Evolutionary conservation across 2,888 invertebrate species (phyloP).

Genomic region (Drosophila peninsularis): DNA sequence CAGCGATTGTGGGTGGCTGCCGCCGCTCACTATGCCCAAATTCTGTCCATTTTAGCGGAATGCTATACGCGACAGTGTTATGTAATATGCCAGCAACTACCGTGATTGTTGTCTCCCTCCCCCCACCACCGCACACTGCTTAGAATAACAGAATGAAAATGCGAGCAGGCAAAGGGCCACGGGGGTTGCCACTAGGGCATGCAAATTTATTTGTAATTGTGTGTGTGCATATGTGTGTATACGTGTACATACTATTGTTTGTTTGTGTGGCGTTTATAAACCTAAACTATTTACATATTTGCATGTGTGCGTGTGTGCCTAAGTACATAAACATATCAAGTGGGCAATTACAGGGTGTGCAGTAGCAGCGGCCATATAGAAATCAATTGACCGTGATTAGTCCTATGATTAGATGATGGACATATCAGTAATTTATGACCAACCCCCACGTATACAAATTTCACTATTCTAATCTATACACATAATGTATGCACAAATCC

Average conservation of each 20-base stretch:
- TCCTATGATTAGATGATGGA: conserved; percentile 8
- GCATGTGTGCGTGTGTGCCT: neutral
- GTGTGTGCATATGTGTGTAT: neutral
- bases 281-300: conserved; percentile 45
- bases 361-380: conserved; percentile 4
- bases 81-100: conserved; percentile 43
- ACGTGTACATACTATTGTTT: neutral
- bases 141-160: conserved; percentile 40
- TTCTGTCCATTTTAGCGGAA: neutral
- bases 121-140: conserved; percentile 2
- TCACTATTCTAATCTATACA: neutral
- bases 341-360: conserved; percentile 39
- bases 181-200: conserved; percentile 18
- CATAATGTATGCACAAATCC: neutral
- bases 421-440: conserved; percentile 47
- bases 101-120: conserved; percentile 12
- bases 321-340: conserved; percentile 20
- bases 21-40: neutral
- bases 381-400: conserved; percentile 53
- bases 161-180: conserved; percentile 19
- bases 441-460: conserved; percentile 26
- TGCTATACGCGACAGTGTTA: conserved; percentile 50
- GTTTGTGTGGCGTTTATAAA: conserved; percentile 20
- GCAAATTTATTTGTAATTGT: conserved; percentile 31
- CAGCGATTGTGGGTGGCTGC: neutral